Percentiles rank a stretch among this genome's conserved stretches.
phyloP scores from a whole-genome alignment of 1,140 invertebrate genomes.

The Coptotermes formosanus region DNA sequence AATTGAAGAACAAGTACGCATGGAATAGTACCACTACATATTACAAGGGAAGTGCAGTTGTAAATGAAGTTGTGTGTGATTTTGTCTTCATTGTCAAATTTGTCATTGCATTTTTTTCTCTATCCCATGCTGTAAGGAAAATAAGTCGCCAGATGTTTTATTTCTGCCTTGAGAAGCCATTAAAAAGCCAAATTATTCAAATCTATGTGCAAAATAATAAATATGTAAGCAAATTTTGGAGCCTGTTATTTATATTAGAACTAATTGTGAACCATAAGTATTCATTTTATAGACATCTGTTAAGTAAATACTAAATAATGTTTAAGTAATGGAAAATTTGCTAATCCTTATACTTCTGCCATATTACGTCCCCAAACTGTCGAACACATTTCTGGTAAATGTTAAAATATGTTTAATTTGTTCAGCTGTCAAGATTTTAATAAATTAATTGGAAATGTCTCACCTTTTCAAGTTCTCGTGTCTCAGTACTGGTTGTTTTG shows the following conservation, averaged over 20 bases:
- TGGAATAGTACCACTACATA: neutral
- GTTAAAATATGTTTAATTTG: neutral
- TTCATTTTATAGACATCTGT: neutral
- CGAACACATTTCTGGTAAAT: slow-evolving; percentile 12
- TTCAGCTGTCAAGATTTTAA: slow-evolving; percentile 3
- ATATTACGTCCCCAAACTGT: neutral
- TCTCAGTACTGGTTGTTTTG: neutral
- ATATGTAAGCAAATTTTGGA: slow-evolving; percentile 18
- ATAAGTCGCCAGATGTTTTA: slow-evolving; percentile 23
- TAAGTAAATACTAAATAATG: neutral
- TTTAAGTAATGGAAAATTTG: slow-evolving; percentile 10
- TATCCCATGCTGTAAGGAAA: slow-evolving; percentile 27
- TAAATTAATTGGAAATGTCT: slow-evolving; percentile 19
- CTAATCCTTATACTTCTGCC: slow-evolving; percentile 11
- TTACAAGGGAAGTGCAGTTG: slow-evolving; percentile 30
- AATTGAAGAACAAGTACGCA: neutral
- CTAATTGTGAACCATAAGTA: neutral
- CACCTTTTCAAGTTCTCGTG: neutral
- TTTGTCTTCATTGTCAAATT: slow-evolving; percentile 32
- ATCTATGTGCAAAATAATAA: slow-evolving; percentile 27
- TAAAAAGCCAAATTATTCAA: slow-evolving; percentile 26
- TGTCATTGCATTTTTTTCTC: slow-evolving; percentile 27
- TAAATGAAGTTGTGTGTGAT: slow-evolving; percentile 30
- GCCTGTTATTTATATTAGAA: slow-evolving; percentile 27
- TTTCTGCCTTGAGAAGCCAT: slow-evolving; percentile 26